Evolutionary conservation across 2,113 vertebrate genomes (phyloP).

Genomic region (Pelodiscus sinensis): DNA sequence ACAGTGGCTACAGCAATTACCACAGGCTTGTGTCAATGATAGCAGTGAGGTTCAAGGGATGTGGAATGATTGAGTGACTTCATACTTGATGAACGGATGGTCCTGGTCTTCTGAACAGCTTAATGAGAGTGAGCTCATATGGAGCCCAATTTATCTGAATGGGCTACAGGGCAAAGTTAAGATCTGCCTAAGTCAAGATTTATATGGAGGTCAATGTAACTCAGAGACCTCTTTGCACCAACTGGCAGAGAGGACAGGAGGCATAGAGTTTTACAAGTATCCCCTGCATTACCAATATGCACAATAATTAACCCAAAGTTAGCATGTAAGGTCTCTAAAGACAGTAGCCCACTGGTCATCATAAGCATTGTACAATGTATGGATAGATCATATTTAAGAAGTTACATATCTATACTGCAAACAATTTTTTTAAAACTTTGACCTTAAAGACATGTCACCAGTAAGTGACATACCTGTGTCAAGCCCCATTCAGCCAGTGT

Average conservation of each 20-base stretch:
- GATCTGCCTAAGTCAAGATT: conserved; percentile 15
- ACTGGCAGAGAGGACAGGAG: neutral
- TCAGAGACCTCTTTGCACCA: neutral
- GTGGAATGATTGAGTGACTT: neutral
- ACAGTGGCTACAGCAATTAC: neutral
- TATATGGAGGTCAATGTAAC: neutral
- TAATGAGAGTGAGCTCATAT: neutral
- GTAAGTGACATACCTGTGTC: neutral
- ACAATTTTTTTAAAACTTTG: neutral
- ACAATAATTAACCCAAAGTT: neutral
- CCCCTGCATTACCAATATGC: neutral
- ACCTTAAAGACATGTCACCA: neutral
- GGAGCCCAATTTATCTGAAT: neutral
- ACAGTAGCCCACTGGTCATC: neutral
- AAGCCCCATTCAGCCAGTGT: neutral
- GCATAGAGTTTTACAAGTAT: neutral
- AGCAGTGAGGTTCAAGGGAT: neutral
- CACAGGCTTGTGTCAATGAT: neutral
- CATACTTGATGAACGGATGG: neutral
- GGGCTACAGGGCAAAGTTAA: neutral
- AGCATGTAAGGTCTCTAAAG: neutral
- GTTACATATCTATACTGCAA: neutral
- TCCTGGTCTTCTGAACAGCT: neutral
- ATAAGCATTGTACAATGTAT: neutral
- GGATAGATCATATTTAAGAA: neutral